Evolutionary conservation across 2,113 vertebrate genomes (phyloP).

Genomic region (Gorsachius goisagi): DNA sequence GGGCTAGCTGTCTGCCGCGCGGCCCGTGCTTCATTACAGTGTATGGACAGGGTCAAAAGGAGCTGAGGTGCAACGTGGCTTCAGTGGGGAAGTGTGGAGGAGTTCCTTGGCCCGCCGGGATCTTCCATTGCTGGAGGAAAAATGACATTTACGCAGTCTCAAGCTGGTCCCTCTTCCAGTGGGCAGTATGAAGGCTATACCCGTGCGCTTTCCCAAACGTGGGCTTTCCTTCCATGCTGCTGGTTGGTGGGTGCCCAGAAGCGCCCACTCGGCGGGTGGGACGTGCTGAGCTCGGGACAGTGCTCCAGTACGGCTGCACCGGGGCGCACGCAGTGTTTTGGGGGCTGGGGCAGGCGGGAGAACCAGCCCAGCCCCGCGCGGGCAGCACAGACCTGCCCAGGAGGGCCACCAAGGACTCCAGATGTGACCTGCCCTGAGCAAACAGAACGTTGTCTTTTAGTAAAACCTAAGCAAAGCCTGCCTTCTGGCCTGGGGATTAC

Average conservation of each 20-base stretch:
- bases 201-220: neutral
- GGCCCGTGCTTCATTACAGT: neutral
- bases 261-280: neutral
- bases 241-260: neutral
- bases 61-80: neutral
- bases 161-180: neutral
- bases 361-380: neutral
- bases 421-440: neutral
- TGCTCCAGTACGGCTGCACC: neutral
- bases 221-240: neutral
- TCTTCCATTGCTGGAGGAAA: neutral
- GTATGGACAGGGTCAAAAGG: neutral
- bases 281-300: neutral
- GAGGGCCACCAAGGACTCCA: neutral
- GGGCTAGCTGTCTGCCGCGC: neutral
- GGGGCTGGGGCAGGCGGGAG: neutral
- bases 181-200: neutral
- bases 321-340: neutral
- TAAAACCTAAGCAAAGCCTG: neutral
- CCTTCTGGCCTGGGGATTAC: neutral
- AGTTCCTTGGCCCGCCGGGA: neutral
- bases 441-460: neutral
- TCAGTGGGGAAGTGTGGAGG: neutral
- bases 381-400: neutral
- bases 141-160: fast-evolving